Evolutionary conservation across 1,140 invertebrate species (phyloP).

Genomic region (Chrysopa pallens): DNA sequence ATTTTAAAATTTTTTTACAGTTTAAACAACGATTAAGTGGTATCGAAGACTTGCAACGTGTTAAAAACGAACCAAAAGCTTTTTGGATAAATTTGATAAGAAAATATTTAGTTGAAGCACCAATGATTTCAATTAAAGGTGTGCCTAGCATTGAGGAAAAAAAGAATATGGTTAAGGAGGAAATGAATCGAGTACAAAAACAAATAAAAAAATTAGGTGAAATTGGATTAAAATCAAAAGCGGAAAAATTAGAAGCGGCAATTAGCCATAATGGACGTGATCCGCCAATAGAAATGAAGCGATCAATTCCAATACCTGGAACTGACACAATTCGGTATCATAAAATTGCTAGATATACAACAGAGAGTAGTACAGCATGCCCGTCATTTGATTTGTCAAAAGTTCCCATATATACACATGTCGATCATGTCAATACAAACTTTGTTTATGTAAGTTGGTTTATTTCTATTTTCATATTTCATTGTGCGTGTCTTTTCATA

Average conservation of each 20-base stretch:
- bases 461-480: conserved; percentile 8
- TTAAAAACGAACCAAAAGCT: conserved; percentile 37
- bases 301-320: conserved; percentile 47
- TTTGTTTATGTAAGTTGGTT: conserved; percentile 72
- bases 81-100: conserved; percentile 59
- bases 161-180: conserved; percentile 34
- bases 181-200: conserved; percentile 42
- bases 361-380: conserved; percentile 28
- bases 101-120: conserved; percentile 46
- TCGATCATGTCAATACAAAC: conserved; percentile 65
- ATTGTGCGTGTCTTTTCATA: too few relatives aligned
- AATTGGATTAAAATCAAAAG: conserved; percentile 45
- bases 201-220: conserved; percentile 43
- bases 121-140: conserved; percentile 30
- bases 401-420: conserved; percentile 54
- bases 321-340: conserved; percentile 51
- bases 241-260: conserved; percentile 40
- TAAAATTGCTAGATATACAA: conserved; percentile 36
- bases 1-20: conserved; percentile 24
- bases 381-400: conserved; percentile 38
- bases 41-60: conserved; percentile 37
- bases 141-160: conserved; percentile 36
- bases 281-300: conserved; percentile 45
- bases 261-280: conserved; percentile 58
- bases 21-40: conserved; percentile 54